phyloP scores from a whole-genome alignment of 1,140 invertebrate species.

The Forficula auricularia region DNA sequence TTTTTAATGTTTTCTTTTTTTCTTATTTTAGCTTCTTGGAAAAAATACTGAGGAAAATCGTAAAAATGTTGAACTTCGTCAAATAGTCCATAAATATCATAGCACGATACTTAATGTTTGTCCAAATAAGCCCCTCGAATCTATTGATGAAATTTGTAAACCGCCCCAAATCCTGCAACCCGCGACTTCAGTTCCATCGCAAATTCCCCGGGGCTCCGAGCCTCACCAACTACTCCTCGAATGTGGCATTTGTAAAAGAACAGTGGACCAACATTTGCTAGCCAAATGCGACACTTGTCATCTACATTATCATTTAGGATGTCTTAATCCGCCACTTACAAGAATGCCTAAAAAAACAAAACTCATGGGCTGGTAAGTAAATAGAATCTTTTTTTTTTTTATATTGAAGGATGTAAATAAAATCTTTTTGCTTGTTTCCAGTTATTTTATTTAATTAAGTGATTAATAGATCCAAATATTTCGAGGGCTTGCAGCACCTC shows the following conservation, averaged over 20 bases:
- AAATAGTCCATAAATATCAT: slow-evolving; percentile 36
- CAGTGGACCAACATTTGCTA: slow-evolving; percentile 69
- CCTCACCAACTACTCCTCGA: slow-evolving; percentile 27
- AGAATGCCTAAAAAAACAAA: slow-evolving; percentile 90
- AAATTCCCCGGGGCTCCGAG: slow-evolving; percentile 18
- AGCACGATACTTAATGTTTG: slow-evolving; percentile 34
- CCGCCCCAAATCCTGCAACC: slow-evolving; percentile 8
- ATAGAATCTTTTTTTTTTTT: not conserved
- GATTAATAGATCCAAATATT: no score
- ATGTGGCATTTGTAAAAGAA: slow-evolving; percentile 69
- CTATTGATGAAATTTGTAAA: slow-evolving; percentile 27
- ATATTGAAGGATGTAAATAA: not conserved
- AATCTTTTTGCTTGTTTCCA: not conserved
- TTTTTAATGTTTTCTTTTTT: no score
- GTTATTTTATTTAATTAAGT: slow-evolving; percentile 6
- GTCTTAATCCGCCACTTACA: slow-evolving; percentile 77
- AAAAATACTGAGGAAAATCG: slow-evolving; percentile 8
- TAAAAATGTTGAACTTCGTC: slow-evolving; percentile 26
- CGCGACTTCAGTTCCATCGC: not conserved
- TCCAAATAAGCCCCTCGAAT: slow-evolving; percentile 35
- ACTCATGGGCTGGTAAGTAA: slow-evolving; percentile 66
- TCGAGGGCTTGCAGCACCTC: no score
- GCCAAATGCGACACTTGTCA: slow-evolving; percentile 89
- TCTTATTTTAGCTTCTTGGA: slow-evolving; percentile 8
- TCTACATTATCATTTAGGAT: slow-evolving; percentile 81